These are phyloP conservation scores for Aleiodes testaceus DNA, from an alignment of 2,888 invertebrate genomes.

Conservation along the genomic window DNA sequence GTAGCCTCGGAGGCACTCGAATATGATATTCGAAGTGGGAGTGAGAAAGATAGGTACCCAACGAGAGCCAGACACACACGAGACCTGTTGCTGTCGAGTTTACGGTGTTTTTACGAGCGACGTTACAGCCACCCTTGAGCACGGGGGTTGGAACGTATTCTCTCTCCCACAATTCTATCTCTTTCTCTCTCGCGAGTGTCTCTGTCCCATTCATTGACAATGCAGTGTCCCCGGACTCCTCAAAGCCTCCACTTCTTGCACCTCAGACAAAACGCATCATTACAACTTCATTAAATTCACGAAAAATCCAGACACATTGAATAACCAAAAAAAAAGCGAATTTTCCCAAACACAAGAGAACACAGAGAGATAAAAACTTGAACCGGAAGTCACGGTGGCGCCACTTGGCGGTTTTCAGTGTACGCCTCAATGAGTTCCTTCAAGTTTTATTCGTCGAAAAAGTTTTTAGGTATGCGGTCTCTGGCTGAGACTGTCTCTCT, in stretches of 20 bases:
- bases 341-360: no score
- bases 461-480: constrained; percentile 23
- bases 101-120: constrained; percentile 73
- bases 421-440: constrained; percentile 22
- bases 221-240: constrained; percentile 47
- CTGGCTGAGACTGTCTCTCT: neutral
- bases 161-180: constrained; percentile 45
- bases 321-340: no score
- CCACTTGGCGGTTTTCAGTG: constrained; percentile 23
- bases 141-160: constrained; percentile 62
- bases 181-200: constrained; percentile 38
- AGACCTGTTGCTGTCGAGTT: constrained; percentile 73
- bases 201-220: constrained; percentile 39
- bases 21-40: constrained; percentile 64
- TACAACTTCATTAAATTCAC: no score
- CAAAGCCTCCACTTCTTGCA: constrained; percentile 7
- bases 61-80: constrained; percentile 63
- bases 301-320: no score
- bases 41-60: constrained; percentile 25
- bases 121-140: constrained; percentile 70
- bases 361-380: neutral
- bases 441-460: constrained; percentile 13
- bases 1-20: constrained; percentile 47
- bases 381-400: constrained; percentile 9
- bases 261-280: constrained; percentile 1